Evolutionary conservation across 30 jellyfish, hydroid and myxozoan genomes (phyloP).

Genomic region (Chrysaora quinquecirrha): DNA sequence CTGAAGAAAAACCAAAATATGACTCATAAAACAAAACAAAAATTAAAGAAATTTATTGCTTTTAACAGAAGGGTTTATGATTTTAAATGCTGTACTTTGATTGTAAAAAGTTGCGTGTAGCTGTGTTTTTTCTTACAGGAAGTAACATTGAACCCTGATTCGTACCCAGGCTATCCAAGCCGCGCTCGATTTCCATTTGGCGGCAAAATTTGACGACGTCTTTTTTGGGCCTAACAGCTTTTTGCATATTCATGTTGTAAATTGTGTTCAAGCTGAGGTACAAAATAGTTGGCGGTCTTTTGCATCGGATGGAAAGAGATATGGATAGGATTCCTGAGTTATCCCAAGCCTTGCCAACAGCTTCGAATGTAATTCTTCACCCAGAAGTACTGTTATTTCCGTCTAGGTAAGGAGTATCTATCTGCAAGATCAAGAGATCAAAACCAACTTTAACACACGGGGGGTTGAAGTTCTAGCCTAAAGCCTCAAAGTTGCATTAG

Average conservation of each 20-base stretch:
- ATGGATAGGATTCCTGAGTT: slow-evolving; percentile 86
- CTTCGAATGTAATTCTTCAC: slow-evolving; percentile 40
- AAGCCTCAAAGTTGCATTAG: no score
- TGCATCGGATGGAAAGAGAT: not conserved
- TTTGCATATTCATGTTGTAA: not conserved
- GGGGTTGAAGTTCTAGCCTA: no score
- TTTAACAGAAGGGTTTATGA: no score
- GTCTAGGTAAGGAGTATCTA: slow-evolving; percentile 66
- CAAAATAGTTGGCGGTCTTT: no score
- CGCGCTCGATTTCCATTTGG: slow-evolving; percentile 20
- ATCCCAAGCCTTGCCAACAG: slow-evolving; percentile 74
- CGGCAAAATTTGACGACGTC: slow-evolving; percentile 31
- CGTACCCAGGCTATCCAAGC: not conserved
- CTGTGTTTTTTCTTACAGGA: no score
- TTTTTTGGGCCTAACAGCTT: not conserved
- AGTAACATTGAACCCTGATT: no score
- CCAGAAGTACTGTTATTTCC: slow-evolving; percentile 82
- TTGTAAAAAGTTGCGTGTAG: no score
- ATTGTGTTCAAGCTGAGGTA: no score
- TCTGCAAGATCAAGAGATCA: no score
- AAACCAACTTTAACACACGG: no score
- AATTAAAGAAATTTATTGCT: no score
- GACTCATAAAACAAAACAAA: not conserved
- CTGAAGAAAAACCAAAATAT: slow-evolving; percentile 47
- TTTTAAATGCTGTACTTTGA: no score